Evolutionary conservation across 2,888 invertebrate species (phyloP).

Genomic region (Pteria penguin): DNA sequence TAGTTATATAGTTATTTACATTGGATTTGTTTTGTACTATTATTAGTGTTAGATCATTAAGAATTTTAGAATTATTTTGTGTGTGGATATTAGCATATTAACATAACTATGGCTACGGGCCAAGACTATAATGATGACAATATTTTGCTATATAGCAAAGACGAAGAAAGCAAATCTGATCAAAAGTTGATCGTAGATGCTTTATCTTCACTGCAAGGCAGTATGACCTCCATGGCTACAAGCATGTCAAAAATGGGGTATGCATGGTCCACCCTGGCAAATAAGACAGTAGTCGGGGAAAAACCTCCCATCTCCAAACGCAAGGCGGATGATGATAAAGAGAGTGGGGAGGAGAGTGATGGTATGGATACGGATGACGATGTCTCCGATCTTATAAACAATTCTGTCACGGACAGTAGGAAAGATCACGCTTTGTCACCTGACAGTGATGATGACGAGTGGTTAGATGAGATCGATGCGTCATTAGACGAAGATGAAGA

Average conservation of each 20-base stretch:
- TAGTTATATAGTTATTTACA: no score
- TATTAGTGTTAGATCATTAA: no score
- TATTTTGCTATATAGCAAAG: neutral
- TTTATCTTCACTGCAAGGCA: constrained; percentile 1
- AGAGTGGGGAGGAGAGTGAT: neutral
- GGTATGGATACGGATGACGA: neutral
- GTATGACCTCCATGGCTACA: neutral
- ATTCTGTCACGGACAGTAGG: neutral
- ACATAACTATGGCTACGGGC: neutral
- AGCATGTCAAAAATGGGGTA: neutral
- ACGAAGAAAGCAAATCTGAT: neutral
- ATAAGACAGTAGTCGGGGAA: neutral
- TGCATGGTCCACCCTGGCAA: neutral
- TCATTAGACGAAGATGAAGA: neutral
- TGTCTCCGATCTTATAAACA: neutral
- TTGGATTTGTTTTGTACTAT: no score
- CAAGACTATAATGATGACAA: neutral
- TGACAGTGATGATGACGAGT: neutral
- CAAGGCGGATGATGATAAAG: neutral
- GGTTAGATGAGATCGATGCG: neutral
- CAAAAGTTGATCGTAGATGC: neutral
- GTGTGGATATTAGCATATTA: no score
- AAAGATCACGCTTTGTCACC: neutral
- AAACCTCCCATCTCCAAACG: neutral
- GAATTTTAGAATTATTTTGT: no score